Conservation (phyloP, 2,888 invertebrate genomes). For the Marasmarcha lunaedactyla region DNA sequence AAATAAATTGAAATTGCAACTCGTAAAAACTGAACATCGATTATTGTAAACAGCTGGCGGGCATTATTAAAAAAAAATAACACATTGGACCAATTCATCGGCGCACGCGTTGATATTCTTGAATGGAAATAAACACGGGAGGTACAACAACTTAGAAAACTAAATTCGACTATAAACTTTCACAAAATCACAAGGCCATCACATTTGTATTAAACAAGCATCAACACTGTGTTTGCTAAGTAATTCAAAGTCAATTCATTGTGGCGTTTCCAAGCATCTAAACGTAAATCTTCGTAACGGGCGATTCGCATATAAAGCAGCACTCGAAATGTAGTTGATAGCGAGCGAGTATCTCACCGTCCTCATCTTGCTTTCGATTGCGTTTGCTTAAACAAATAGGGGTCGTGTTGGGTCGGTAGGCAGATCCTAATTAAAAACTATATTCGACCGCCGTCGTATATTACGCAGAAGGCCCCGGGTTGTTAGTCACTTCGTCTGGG, state of each 20-base stretch:
- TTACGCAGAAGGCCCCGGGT: conserved; percentile 45
- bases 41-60: conserved; percentile 67
- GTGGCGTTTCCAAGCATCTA: conserved; percentile 33
- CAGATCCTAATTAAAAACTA: conserved; percentile 63
- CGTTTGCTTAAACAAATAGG: conserved; percentile 49
- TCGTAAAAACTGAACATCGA: conserved; percentile 66
- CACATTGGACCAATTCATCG: conserved; percentile 52
- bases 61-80: conserved; percentile 60
- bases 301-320: conserved; percentile 46
- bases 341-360: conserved; percentile 33
- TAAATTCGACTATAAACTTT: no score
- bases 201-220: no score
- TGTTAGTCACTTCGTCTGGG: conserved; percentile 41
- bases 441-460: conserved; percentile 48
- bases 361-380: conserved; percentile 42
- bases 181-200: no score
- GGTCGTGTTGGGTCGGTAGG: conserved; percentile 43
- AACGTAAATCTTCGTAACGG: conserved; percentile 51
- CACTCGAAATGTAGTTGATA: conserved; percentile 38
- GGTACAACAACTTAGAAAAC: no score
- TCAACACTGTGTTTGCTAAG: no score
- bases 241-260: conserved; percentile 33
- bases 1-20: conserved; percentile 63
- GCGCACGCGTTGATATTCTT: conserved; percentile 58
- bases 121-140: no score